phyloP scores from a whole-genome alignment of 2,888 invertebrate genomes.

The Agriopis aurantiaria region DNA sequence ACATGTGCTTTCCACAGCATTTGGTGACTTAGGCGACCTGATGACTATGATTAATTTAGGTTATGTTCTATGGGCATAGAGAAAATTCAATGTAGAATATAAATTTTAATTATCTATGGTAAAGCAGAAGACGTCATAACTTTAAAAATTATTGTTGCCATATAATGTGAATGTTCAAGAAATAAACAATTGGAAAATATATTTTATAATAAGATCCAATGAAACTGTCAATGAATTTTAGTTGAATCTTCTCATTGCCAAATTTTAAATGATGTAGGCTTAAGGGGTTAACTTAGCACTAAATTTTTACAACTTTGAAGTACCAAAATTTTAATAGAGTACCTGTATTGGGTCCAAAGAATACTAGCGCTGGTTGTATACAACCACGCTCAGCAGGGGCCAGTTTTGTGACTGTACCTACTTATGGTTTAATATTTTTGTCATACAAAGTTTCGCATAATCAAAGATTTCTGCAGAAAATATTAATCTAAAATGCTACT shows the following conservation, averaged over 20 bases:
- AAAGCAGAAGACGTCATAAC: neutral
- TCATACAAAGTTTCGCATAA: too few species aligned
- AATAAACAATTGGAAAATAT: neutral
- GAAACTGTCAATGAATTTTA: neutral
- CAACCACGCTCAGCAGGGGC: too few species aligned
- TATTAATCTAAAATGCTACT: too few species aligned
- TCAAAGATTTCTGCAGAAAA: too few species aligned
- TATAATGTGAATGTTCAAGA: neutral
- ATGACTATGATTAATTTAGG: neutral
- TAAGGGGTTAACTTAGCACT: too few species aligned
- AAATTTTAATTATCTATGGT: neutral
- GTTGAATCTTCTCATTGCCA: slow-evolving; percentile 25
- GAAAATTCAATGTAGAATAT: slow-evolving; percentile 22
- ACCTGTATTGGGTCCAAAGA: too few species aligned
- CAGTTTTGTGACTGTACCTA: too few species aligned
- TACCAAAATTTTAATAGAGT: too few species aligned
- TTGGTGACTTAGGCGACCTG: neutral
- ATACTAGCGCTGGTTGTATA: too few species aligned
- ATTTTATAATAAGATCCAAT: neutral
- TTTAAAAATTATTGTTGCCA: neutral
- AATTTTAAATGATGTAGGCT: slow-evolving; percentile 4
- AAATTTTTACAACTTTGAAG: too few species aligned
- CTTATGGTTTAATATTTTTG: too few species aligned
- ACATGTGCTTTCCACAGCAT: slow-evolving; percentile 38
- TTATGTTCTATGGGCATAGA: slow-evolving; percentile 22